Conservation (phyloP, 2,888 invertebrate species). For the Fragum whitleyi region DNA sequence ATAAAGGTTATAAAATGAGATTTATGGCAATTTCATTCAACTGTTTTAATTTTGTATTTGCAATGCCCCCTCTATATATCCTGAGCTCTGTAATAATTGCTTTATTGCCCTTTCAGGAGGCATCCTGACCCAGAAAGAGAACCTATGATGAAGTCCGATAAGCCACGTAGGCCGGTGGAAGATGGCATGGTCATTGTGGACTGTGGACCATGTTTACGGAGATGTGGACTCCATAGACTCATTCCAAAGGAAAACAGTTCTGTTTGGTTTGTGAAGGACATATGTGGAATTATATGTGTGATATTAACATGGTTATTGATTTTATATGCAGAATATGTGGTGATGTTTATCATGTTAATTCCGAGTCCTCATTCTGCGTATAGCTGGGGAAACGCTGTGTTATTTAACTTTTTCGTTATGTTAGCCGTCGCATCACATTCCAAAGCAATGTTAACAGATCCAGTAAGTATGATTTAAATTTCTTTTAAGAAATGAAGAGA, state of each 20-base stretch:
- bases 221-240: conserved; percentile 71
- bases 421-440: conserved; percentile 91
- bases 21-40: too few relatives aligned
- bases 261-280: conserved; percentile 92
- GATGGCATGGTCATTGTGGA: conserved; percentile 80
- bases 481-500: too few relatives aligned
- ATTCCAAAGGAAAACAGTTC: conserved; percentile 62
- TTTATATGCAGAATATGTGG: conserved; percentile 95
- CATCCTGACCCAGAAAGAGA: conserved; percentile 44
- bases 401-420: conserved; percentile 92
- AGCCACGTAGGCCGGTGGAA: conserved; percentile 68
- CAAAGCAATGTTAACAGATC: conserved; percentile 94
- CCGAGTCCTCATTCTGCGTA: conserved; percentile 90
- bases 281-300: conserved; percentile 94
- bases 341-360: conserved; percentile 92
- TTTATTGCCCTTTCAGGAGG: conserved; percentile 53
- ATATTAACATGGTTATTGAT: conserved; percentile 92
- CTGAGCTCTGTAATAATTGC: too few relatives aligned
- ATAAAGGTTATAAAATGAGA: too few relatives aligned
- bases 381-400: conserved; percentile 89
- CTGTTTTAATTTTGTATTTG: too few relatives aligned
- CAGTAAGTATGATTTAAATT: conserved; percentile 89
- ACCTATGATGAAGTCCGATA: conserved; percentile 43
- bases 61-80: too few relatives aligned
- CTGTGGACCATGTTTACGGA: conserved; percentile 78